Conservation (phyloP, 2,888 invertebrate genomes). For the Lingula anatina region DNA sequence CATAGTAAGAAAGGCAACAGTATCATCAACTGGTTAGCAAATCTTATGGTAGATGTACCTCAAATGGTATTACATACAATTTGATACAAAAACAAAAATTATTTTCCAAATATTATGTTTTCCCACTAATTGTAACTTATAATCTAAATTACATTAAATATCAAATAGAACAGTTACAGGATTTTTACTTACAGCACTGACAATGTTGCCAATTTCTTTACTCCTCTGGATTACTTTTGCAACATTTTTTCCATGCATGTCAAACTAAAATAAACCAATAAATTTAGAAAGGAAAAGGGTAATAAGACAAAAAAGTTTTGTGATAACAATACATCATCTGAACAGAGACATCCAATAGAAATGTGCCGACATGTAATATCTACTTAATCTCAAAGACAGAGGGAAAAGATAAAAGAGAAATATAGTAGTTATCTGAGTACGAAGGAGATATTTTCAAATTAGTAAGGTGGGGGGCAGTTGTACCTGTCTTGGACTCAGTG, state of each 20-base stretch:
- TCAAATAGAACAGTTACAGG: background rate
- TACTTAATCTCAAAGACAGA: background rate
- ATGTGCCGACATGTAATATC: background rate
- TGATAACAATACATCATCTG: background rate
- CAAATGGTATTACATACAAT: background rate
- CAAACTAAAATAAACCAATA: slow-evolving; percentile 58
- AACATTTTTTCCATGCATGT: slow-evolving; percentile 70
- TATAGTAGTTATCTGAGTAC: background rate
- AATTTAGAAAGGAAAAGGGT: background rate
- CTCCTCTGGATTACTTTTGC: slow-evolving; percentile 74
- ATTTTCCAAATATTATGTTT: background rate
- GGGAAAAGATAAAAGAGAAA: background rate
- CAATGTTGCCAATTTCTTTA: slow-evolving; percentile 91
- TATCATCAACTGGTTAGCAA: background rate
- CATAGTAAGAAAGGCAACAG: background rate
- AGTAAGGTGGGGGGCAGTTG: too few species aligned
- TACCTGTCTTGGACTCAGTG: too few species aligned
- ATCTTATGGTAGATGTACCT: background rate
- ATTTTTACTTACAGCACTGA: slow-evolving; percentile 83
- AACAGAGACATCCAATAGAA: background rate
- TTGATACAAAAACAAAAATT: background rate
- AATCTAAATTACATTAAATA: background rate
- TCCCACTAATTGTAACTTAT: background rate
- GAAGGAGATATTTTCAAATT: too few species aligned
- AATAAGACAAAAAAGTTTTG: background rate